phyloP scores from a whole-genome alignment of 2,113 vertebrate species.

The Camelus dromedarius region DNA sequence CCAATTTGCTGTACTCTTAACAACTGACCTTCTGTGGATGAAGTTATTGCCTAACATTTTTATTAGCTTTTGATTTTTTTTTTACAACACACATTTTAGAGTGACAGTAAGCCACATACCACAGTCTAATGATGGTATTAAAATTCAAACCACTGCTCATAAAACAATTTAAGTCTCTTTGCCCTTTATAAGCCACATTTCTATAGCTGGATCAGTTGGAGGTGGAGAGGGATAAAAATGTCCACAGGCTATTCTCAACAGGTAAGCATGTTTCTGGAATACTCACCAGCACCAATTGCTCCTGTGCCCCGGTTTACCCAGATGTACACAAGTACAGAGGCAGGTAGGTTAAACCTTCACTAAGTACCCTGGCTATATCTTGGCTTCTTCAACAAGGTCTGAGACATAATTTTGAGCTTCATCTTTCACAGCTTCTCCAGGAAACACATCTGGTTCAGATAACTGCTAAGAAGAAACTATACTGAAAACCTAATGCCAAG shows the following conservation, averaged over 20 bases:
- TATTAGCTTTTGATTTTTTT: conserved; percentile 76
- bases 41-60: conserved; percentile 72
- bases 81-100: conserved; percentile 64
- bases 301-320: background rate
- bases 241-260: background rate
- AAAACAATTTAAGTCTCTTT: conserved; percentile 68
- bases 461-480: background rate
- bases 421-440: background rate
- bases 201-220: background rate
- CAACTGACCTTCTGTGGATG: conserved; percentile 67
- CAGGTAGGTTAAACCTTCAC: background rate
- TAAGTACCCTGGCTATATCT: background rate
- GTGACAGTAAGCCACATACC: conserved; percentile 77
- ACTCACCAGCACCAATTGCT: background rate
- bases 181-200: conserved; percentile 62
- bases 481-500: background rate
- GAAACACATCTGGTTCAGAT: background rate
- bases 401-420: background rate
- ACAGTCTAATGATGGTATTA: conserved; percentile 75
- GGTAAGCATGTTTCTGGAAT: background rate
- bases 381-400: background rate
- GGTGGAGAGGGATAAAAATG: background rate
- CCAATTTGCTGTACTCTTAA: conserved; percentile 71
- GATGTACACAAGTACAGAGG: background rate
- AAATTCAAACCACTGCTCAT: conserved; percentile 71